A percentile compares a stretch with the other conserved stretches of the same genome.
phyloP scores from a whole-genome alignment of 1,140 invertebrate genomes.

The Idris sp. region DNA sequence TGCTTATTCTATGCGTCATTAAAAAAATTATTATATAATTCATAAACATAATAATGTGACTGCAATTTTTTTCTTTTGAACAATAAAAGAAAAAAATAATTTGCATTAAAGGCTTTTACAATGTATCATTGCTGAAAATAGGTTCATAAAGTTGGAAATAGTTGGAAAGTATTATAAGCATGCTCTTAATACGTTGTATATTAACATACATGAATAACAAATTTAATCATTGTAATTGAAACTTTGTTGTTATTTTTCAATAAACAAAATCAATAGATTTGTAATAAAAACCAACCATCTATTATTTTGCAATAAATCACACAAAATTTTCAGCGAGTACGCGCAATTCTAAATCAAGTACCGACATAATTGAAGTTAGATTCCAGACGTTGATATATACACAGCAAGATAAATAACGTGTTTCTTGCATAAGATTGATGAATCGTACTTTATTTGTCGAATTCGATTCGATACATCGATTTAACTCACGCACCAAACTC shows the following conservation, averaged over 20 bases:
- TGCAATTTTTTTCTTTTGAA: too few relatives aligned
- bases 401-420: conserved; percentile 38
- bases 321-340: conserved; percentile 38
- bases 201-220: too few relatives aligned
- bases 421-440: conserved; percentile 66
- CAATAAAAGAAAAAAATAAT: too few relatives aligned
- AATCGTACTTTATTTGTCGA: conserved; percentile 68
- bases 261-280: too few relatives aligned
- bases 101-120: background rate
- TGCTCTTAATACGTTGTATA: too few relatives aligned
- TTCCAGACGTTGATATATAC: conserved; percentile 44
- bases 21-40: conserved; percentile 2
- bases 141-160: too few relatives aligned
- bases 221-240: too few relatives aligned
- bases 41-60: too few relatives aligned
- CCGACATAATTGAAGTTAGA: conserved; percentile 41
- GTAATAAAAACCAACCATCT: too few relatives aligned
- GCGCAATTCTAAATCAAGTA: conserved; percentile 15
- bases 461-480: conserved; percentile 73
- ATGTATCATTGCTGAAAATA: too few relatives aligned
- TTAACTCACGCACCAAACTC: conserved; percentile 62
- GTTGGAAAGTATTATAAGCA: too few relatives aligned
- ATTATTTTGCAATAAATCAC: conserved; percentile 30
- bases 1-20: conserved; percentile 2
- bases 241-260: too few relatives aligned